Evolutionary conservation across 1,140 invertebrate species (phyloP).

Genomic region (Manduca sexta): DNA sequence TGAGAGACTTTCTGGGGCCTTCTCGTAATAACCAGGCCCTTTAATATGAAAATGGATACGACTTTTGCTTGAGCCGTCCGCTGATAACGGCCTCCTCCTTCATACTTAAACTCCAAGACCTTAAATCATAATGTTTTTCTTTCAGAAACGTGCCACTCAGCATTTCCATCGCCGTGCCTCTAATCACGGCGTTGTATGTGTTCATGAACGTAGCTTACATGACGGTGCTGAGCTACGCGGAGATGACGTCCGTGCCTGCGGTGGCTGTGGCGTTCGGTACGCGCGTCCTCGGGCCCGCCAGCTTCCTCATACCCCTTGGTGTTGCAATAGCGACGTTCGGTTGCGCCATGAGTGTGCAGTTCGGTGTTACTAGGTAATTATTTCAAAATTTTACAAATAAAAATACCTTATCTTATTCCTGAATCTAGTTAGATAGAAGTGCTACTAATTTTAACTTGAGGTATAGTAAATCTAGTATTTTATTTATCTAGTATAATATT

Average conservation of each 20-base stretch:
- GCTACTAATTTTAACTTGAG: too few species aligned
- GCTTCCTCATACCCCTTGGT: slow-evolving; percentile 80
- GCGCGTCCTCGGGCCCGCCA: slow-evolving; percentile 74
- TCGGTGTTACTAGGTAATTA: slow-evolving; percentile 79
- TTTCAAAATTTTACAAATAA: neutral
- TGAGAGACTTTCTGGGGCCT: too few species aligned
- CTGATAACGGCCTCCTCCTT: too few species aligned
- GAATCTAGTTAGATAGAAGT: too few species aligned
- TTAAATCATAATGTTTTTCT: too few species aligned
- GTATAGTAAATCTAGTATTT: too few species aligned
- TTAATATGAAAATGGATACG: too few species aligned
- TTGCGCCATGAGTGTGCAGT: slow-evolving; percentile 83
- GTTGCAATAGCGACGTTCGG: slow-evolving; percentile 85
- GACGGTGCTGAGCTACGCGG: slow-evolving; percentile 85
- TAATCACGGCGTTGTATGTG: slow-evolving; percentile 91
- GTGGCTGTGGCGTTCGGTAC: slow-evolving; percentile 88
- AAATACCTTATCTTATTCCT: neutral
- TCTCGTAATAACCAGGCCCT: too few species aligned
- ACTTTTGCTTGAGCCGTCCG: too few species aligned
- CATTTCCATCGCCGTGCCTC: slow-evolving; percentile 91
- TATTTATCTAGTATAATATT: too few species aligned
- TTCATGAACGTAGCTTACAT: slow-evolving; percentile 95
- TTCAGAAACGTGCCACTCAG: slow-evolving; percentile 84
- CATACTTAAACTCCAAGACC: too few species aligned
- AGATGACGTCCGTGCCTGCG: slow-evolving; percentile 86